phyloP scores from a whole-genome alignment of 2,113 vertebrate species.

The Mesitornis unicolor region DNA sequence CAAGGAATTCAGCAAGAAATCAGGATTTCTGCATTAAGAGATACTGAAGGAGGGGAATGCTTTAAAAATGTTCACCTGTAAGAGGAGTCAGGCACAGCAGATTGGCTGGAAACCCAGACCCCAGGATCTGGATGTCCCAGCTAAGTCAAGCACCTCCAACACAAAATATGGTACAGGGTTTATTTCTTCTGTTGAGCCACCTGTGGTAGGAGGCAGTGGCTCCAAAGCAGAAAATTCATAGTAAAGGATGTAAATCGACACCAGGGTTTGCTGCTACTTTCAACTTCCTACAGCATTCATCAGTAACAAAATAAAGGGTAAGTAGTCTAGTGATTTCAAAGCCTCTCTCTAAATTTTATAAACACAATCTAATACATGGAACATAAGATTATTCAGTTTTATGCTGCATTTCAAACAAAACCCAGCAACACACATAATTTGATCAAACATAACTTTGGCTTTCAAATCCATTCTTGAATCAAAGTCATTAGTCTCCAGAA shows the following conservation, averaged over 20 bases:
- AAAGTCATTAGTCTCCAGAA: neutral
- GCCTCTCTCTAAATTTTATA: neutral
- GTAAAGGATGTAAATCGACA: neutral
- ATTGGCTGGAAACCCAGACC: neutral
- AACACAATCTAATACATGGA: neutral
- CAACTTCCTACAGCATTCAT: neutral
- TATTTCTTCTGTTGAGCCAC: neutral
- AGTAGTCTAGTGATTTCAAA: neutral
- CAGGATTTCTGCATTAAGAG: neutral
- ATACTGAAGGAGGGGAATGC: neutral
- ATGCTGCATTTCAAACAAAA: neutral
- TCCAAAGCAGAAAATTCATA: neutral
- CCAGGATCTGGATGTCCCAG: neutral
- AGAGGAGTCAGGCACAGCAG: neutral
- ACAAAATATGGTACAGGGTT: neutral
- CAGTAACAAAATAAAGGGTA: neutral
- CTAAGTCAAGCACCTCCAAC: neutral
- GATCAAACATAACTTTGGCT: neutral
- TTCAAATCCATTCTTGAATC: neutral
- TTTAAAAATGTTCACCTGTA: neutral
- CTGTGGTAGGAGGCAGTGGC: neutral
- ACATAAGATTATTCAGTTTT: neutral
- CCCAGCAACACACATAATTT: accelerated
- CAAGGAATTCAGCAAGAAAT: neutral
- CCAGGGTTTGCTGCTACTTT: neutral